Base-by-base conservation (phyloP, 2,888 invertebrate species). In the Cephus spinipes region DNA sequence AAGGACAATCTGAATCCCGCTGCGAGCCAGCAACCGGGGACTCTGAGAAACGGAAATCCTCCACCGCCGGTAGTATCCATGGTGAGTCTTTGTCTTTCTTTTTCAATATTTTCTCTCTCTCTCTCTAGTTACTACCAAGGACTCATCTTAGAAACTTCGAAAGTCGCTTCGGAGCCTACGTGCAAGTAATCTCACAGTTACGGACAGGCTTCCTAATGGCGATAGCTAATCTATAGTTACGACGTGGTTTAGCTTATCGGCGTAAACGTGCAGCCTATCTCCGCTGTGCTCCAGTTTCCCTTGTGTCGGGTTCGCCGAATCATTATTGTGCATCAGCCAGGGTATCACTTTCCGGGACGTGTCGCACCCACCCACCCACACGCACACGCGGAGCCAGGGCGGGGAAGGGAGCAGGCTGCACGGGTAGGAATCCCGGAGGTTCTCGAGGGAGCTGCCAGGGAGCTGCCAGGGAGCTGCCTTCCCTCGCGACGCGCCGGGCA, bases 51-150 rank as follows among this genome's bases (percentile, higher is more conserved):
- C 88, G 91, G 91, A 81, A 91, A 91, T 83, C 88, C 90, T 76
- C 90, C 88, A 79, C 90, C 91, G 76, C 90, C 91, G 74, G 91
- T 91, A 79, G 91, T 91, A 76, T 90, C 91, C 75, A 91, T 91
- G 91, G 91, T 91, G 77, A 90, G 90, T 86, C 36, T 11, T 32
- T 23, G 33, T 69, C 31, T 12, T 32, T 31, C n/a, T 55, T 23
- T 23, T 12, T 55, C 23, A 55, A 55, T 55, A 23, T 55, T 55
- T 9, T 40, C 12, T 34, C 11, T 40, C 12, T 36, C 4, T 40
- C 12, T 40, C 55, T 55, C 2, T 2, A 55, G 23, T 55, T 55
- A 23, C 6, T 23, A 6, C 55, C 55, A 55, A 23, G 55, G 2
- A 9, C 15, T 55, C 55, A 6, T 55, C 23, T 23, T 23, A 23